Evolutionary conservation across 2,888 invertebrate genomes (phyloP), one percentile per base, ranked within the genome.

Genomic region (Teinopalpus imperialis): DNA sequence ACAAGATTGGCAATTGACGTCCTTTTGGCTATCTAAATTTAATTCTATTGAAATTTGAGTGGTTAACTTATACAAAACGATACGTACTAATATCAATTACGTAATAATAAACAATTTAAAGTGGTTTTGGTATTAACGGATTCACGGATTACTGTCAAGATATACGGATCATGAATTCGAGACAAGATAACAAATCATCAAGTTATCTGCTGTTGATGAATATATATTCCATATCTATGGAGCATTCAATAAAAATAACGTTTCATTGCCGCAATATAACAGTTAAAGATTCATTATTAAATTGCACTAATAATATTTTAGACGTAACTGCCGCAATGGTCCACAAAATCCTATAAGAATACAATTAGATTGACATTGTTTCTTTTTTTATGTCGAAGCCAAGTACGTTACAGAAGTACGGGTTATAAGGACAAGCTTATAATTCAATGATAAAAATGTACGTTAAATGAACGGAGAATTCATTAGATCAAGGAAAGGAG

Each of bases 51-150:
- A n/a, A n/a, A n/a, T n/a, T n/a, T n/a, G n/a, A n/a, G n/a, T n/a
- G n/a, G n/a, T n/a, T n/a, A n/a, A n/a, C n/a, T n/a, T n/a, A n/a
- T n/a, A n/a, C n/a, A n/a, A n/a, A n/a, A n/a, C n/a, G n/a, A 16
- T 27, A 12, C 9, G 27, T 27, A 4, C 1, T 3, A 16, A 7
- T 7, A n/a, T 21, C 34, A 34, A 27, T 40, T 34, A 26, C 31
- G 23, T 20, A 34, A 18, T n/a, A n/a, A n/a, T n/a, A n/a, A n/a
- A n/a, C 6, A 30, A 37, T 34, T 35, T 46, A 30, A 39, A 42
- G 26, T 44, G 20, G 7, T 21, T 24, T 43, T 4, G 16, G 2
- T 16, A 16, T 4, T 3, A 13, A 21, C 9, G 24, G 24, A 8
- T 32, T 24, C 31, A 8, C 4, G 43, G 35, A 43, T 43, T 21